Evolutionary conservation across 1,140 invertebrate species (phyloP).

Genomic region (Asobara japonica): DNA sequence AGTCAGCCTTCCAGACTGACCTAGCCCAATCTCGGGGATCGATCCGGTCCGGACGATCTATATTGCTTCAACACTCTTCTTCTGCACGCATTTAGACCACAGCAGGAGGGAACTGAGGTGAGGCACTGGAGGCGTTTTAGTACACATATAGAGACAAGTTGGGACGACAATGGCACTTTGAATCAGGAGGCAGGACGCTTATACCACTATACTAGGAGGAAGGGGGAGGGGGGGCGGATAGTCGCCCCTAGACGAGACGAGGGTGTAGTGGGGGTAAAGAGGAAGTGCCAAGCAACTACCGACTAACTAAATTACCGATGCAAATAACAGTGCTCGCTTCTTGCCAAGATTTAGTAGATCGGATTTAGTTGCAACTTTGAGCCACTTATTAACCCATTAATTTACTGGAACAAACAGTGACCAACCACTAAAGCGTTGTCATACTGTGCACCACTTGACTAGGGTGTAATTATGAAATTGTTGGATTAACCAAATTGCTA

Average conservation of each 20-base stretch:
- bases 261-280: not conserved
- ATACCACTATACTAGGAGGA: not conserved
- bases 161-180: slow-evolving; percentile 54
- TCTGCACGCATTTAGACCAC: not conserved
- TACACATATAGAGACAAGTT: slow-evolving; percentile 25
- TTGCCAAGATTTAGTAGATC: slow-evolving; percentile 61
- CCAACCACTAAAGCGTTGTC: slow-evolving; percentile 17
- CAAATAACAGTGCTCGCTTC: slow-evolving; percentile 60
- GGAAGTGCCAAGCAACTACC: slow-evolving; percentile 30
- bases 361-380: slow-evolving; percentile 57
- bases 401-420: slow-evolving; percentile 41
- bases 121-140: not conserved
- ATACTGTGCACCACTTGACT: slow-evolving; percentile 6
- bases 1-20: no score
- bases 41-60: no score
- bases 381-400: slow-evolving; percentile 57
- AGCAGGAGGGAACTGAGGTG: not conserved
- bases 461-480: not conserved
- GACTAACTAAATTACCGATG: slow-evolving; percentile 62
- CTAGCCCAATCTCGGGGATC: no score
- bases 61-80: no score
- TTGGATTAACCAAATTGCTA: not conserved
- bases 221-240: not conserved
- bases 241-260: not conserved
- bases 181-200: slow-evolving; percentile 45